phyloP scores from a whole-genome alignment of 2,797 vertebrate genomes.

The Megalops cyprinoides region DNA sequence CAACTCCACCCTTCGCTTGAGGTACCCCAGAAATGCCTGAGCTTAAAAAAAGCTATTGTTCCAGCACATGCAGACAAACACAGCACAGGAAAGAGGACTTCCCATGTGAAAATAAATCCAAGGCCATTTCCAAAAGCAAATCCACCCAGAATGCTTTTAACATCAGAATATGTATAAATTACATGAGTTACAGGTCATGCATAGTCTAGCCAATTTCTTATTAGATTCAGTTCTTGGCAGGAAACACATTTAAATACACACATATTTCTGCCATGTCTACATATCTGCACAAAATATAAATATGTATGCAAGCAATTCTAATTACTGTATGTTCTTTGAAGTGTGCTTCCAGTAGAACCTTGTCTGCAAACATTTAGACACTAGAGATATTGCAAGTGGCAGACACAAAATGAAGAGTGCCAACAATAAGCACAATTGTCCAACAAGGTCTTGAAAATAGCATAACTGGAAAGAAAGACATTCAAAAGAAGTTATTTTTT shows the following conservation, averaged over 20 bases:
- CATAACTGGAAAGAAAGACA: neutral
- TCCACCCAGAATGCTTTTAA: neutral
- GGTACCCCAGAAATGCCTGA: neutral
- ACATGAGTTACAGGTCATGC: conserved; percentile 3
- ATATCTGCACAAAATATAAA: neutral
- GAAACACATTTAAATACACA: neutral
- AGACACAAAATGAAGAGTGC: conserved; percentile 3
- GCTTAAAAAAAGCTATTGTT: conserved; percentile 29
- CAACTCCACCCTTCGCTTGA: neutral
- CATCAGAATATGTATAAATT: conserved; percentile 24
- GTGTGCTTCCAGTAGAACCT: neutral
- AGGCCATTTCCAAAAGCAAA: conserved; percentile 9
- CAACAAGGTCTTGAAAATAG: neutral
- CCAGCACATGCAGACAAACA: conserved; percentile 19
- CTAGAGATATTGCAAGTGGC: neutral
- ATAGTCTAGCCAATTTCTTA: conserved; percentile 18
- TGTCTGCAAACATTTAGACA: conserved; percentile 22
- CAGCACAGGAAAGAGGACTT: conserved; percentile 3
- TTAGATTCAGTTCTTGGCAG: neutral
- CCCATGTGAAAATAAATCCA: conserved; percentile 23
- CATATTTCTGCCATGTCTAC: neutral
- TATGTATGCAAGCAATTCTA: neutral
- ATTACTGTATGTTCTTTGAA: neutral
- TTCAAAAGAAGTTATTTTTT: conserved; percentile 21
- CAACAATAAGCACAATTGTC: neutral